phyloP scores from a whole-genome alignment of 2,797 vertebrate genomes.

The Catamblyrhynchus diadema region DNA sequence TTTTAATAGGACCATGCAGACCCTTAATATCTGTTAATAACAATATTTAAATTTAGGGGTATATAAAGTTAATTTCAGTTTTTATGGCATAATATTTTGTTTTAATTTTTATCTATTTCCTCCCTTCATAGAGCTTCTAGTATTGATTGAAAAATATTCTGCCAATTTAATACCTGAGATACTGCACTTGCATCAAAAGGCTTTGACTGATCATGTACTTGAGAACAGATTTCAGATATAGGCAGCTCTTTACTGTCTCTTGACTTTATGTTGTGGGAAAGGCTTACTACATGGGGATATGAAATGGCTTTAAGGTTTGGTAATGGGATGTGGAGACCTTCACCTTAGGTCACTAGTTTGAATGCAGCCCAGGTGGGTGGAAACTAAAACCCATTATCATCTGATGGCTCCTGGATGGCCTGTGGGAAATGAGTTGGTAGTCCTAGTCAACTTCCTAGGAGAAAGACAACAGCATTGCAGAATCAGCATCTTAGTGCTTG shows the following conservation, averaged over 20 bases:
- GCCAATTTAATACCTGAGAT: neutral
- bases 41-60: neutral
- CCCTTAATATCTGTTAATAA: neutral
- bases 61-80: neutral
- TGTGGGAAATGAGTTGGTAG: slow-evolving; percentile 61
- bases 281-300: neutral
- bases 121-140: neutral
- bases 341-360: slow-evolving; percentile 61
- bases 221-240: slow-evolving; percentile 7
- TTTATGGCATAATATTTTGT: neutral
- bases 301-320: slow-evolving; percentile 30
- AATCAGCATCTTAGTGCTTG: neutral
- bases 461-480: neutral
- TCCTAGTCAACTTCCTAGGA: neutral
- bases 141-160: slow-evolving; percentile 15
- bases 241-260: slow-evolving; percentile 12
- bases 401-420: slow-evolving; percentile 27
- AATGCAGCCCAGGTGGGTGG: slow-evolving; percentile 62
- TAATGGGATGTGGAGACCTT: slow-evolving; percentile 67
- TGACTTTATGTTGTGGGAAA: neutral
- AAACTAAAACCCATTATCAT: slow-evolving; percentile 63
- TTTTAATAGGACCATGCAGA: neutral
- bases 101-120: neutral
- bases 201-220: neutral
- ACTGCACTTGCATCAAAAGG: neutral